Evolutionary conservation across 2,113 vertebrate genomes (phyloP).

Genomic region (Chamaetylas fuelleborni): DNA sequence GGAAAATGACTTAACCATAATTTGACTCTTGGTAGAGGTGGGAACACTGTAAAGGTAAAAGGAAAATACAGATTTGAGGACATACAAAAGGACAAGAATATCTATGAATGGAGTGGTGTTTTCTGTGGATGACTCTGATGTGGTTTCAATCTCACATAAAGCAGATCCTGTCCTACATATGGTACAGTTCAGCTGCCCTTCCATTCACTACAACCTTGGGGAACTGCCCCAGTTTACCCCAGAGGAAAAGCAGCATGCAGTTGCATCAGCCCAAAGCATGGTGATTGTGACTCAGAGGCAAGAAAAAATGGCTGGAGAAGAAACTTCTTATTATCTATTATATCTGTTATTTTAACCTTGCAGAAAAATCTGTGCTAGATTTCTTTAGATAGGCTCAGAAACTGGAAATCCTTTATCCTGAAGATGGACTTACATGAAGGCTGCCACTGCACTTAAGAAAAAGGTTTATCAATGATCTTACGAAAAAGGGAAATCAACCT

Average conservation of each 20-base stretch:
- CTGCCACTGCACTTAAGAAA: background rate
- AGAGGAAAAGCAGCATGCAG: background rate
- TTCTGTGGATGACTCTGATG: background rate
- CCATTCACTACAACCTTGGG: background rate
- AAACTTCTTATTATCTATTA: background rate
- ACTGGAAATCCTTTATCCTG: background rate
- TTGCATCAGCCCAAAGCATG: background rate
- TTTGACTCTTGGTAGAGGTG: background rate
- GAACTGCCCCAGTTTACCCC: background rate
- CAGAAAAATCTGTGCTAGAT: background rate
- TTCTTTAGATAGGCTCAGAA: background rate
- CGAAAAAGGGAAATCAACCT: background rate
- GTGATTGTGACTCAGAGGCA: background rate
- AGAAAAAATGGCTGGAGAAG: background rate
- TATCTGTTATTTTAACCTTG: no score
- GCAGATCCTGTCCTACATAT: background rate
- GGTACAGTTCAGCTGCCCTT: background rate
- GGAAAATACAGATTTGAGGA: background rate
- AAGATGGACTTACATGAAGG: background rate
- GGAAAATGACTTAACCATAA: background rate
- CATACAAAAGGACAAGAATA: background rate
- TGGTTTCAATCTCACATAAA: background rate
- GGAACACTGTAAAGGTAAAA: background rate
- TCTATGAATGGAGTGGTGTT: background rate
- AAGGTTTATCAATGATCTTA: background rate